phyloP scores from a whole-genome alignment of 2,888 invertebrate genomes.

The Acronicta aceris region DNA sequence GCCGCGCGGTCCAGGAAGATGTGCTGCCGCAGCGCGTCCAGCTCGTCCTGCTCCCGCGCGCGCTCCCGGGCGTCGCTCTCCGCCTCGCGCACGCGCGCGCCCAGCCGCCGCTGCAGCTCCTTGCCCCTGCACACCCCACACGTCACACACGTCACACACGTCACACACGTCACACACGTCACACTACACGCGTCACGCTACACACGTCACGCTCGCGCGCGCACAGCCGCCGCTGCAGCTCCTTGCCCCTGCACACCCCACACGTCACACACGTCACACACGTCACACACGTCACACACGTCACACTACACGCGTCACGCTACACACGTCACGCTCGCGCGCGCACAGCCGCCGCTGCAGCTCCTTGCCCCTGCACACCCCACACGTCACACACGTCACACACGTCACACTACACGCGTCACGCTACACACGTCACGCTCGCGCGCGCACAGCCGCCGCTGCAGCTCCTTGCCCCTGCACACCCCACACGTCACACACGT shows the following conservation, averaged over 20 bases:
- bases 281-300: constrained; percentile 89
- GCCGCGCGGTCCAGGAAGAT: constrained; percentile 90
- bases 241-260: constrained; percentile 91
- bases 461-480: background rate
- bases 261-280: too few species aligned
- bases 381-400: background rate
- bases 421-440: constrained; percentile 63
- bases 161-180: too few species aligned
- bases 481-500: constrained; percentile 89
- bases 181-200: constrained; percentile 85
- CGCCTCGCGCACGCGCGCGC: constrained; percentile 97
- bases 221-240: constrained; percentile 96
- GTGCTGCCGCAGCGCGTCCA: constrained; percentile 91
- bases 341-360: constrained; percentile 97
- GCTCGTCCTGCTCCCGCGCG: constrained; percentile 94
- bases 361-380: constrained; percentile 92
- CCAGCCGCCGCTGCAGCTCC: constrained; percentile 96
- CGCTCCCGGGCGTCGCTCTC: constrained; percentile 97
- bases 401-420: too few species aligned
- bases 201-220: constrained; percentile 98
- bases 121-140: constrained; percentile 89
- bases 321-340: constrained; percentile 97
- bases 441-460: constrained; percentile 90
- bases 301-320: constrained; percentile 96
- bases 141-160: background rate